Evolutionary conservation across 2,797 vertebrate species (phyloP), one percentile per base, ranked within the genome.

Genomic region (Sphenopsis melanotis): DNA sequence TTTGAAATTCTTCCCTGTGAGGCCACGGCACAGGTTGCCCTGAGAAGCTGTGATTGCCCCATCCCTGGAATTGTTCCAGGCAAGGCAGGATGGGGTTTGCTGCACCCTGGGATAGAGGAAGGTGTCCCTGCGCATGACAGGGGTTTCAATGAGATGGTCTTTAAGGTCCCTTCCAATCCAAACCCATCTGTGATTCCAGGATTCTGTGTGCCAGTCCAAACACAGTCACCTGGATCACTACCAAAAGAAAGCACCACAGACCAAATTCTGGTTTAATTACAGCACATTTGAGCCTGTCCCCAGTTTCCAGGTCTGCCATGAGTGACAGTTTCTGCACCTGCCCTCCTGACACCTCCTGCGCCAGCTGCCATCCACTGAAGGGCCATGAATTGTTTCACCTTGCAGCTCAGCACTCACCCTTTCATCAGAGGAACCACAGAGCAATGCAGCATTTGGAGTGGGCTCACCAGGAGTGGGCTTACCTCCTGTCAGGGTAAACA

Each of bases 181-280:
- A 41, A 29, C 13, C 32, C 34, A 20, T 24, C 19, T 18, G 13
- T 15, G 42, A 63, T 26, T 37, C 32, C 8, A n/a, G 47, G 41
- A 75, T 47, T 60, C 53, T 11, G 0, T 13, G 12, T 4, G 21
- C 1, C 6, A 55, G 27, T 1, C 16, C 8, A 13, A 32, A 18
- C 12, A 2, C 17, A 5, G 36, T 6, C 42, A 30, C 26, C 42
- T 9, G 1, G 8, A 14, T 41, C 78, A 6, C 2, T 36, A n/a
- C 63, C 12, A 4, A 57, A 57, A 66, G 22, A 14, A 39, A 49
- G 52, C 2, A 4, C 23, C 36, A 27, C 71, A n/a, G 56, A 41
- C 3, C 3, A 72, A 69, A 39, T 15, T 20, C 22, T 34, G 37
- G 13, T 34, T 77, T 80, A 46, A 77, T 49, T 44, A 61, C 16